Evolutionary conservation across 2,113 vertebrate genomes (phyloP).

Genomic region (Columba janthina): DNA sequence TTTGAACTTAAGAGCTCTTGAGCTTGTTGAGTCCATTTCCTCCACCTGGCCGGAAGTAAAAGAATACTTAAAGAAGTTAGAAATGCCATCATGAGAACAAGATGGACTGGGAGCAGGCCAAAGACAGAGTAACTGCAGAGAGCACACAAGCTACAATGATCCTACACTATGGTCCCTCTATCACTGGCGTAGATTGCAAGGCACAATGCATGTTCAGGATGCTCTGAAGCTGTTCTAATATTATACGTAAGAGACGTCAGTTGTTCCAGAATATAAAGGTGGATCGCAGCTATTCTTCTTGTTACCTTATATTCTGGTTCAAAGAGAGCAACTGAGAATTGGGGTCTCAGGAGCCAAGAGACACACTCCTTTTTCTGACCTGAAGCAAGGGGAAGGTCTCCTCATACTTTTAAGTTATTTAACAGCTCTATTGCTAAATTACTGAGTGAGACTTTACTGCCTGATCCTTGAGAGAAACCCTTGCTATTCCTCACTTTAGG

Average conservation of each 20-base stretch:
- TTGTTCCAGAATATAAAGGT: constrained; percentile 29
- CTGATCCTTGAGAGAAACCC: constrained; percentile 8
- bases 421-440: constrained; percentile 12
- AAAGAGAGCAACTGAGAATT: constrained; percentile 25
- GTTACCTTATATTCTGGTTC: constrained; percentile 18
- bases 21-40: background rate
- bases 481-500: constrained; percentile 17
- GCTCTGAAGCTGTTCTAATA: constrained; percentile 18
- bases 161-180: background rate
- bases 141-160: rapidly evolving
- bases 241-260: background rate
- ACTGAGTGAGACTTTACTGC: constrained; percentile 3
- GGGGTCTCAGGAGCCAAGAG: constrained; percentile 16
- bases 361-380: constrained; percentile 25
- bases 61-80: background rate
- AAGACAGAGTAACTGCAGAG: background rate
- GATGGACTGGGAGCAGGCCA: background rate
- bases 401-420: constrained; percentile 39
- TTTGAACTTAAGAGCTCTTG: background rate
- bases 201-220: background rate
- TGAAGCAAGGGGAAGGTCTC: background rate
- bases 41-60: background rate
- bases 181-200: background rate
- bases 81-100: background rate
- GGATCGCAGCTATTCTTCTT: constrained; percentile 6